Evolutionary conservation across 2,888 invertebrate species (phyloP), one percentile per base, ranked within the genome.

Genomic region (Norana najaformis): DNA sequence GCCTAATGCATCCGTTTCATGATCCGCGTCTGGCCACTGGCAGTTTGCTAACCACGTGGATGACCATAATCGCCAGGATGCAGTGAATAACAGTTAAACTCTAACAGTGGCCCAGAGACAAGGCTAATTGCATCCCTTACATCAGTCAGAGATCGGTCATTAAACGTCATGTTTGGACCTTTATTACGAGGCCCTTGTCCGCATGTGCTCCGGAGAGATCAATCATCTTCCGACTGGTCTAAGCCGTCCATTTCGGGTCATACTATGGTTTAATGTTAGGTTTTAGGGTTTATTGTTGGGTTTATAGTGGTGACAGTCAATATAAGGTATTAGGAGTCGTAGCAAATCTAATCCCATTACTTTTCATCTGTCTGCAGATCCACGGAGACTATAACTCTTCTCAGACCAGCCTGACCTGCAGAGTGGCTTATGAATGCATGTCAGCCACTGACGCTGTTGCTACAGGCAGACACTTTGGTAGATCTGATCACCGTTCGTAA

Each of bases 61-160:
- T 69, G 69, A n/a, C 0, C n/a, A 8, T 69, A 69, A 69, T 69
- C 30, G 69, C 69, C 23, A 47, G 47, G 47, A 69, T 69, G 69
- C 69, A n/a, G n/a, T 69, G 69, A 69, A 69, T 69, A 69, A 69
- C 69, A 69, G 69, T n/a, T 47, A 47, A 47, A 47, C 23, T 47
- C 47, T 47, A 47, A 47, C 23, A 47, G 23, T 47, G 47, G 47
- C 47, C 20, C 47, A 5, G 0, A 47, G 69, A n/a, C 69, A 69
- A n/a, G 69, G n/a, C 69, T 69, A 69, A 69, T 69, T n/a, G n/a
- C n/a, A n/a, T 69, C 69, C 69, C 30, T 69, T 69, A n/a, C n/a
- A 69, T 69, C 69, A 69, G 4, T n/a, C n/a, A 69, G 69, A n/a
- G 69, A n/a, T 69, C 69, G 69, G 69, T 69, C 69, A n/a, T 69